Evolutionary conservation across 2,888 invertebrate genomes (phyloP), one percentile per base, ranked within the genome.

Genomic region (Tetranychus piercei): DNA sequence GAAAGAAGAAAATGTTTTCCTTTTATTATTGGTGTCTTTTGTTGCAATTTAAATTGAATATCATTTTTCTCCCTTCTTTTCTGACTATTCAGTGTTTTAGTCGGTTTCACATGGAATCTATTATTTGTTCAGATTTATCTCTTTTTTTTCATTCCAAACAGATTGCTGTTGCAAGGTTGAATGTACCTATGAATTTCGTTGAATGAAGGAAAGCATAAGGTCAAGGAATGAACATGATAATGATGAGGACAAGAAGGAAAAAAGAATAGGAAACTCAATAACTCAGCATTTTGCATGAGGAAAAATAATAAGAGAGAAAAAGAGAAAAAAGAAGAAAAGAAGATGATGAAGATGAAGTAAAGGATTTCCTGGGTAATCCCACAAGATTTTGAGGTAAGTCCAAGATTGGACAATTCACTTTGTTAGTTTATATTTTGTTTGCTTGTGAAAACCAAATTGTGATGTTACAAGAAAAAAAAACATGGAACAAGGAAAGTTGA

Each of bases 351-450:
- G 15, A 15, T 15, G 15, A 55, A 15, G 55, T 15, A 55, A 15
- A 55, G 20, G 23, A 73, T 73, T 73, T 73, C 45, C 45, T 65
- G 73, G 23, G 73, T 73, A 45, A 23, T 69, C 66, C 65, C 34
- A 43, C 20, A 73, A 64, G 15, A 66, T 20, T 66, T 73, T 22
- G 43, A 55, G 64, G 72, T 72, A 45, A 72, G 55, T 9, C 6
- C 45, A 65, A 72, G 64, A 72, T 55, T 23, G 34, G 34, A 34
- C 34, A 34, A 34, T 34, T 34, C 34, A 34, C 34, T 34, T 34
- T 34, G 34, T 34, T 34, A 34, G 34, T 34, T 34, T 34, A 34
- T 34, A 34, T 34, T 34, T 34, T 34, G 34, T 34, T 34, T 34
- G 3, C 34, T 34, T 34, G 34, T 34, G 34, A 34, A n/a, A 34